These are phyloP conservation scores for Sesamia inferens DNA, from an alignment of 2,888 invertebrate genomes.

Conservation along the genomic window DNA sequence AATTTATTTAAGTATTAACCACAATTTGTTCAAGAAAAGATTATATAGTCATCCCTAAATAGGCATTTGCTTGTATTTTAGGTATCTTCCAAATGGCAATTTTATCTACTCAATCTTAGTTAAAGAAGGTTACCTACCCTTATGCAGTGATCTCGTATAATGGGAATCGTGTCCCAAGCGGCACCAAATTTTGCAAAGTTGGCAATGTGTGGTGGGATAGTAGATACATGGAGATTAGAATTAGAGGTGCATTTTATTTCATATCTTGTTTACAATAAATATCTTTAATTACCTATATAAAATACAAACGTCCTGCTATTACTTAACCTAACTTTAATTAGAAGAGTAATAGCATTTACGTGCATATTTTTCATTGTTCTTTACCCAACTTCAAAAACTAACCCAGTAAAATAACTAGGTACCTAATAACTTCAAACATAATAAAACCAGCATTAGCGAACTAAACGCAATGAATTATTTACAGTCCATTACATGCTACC, in stretches of 20 bases:
- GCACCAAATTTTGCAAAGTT: background rate
- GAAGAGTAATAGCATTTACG: background rate
- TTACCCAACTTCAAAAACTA: background rate
- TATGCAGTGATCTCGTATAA: background rate
- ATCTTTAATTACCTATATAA: no score
- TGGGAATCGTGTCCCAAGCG: background rate
- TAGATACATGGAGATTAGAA: background rate
- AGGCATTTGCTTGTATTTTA: no score
- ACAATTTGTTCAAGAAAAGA: no score
- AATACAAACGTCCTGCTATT: background rate
- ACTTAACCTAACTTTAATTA: background rate
- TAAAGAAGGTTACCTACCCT: no score
- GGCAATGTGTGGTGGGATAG: background rate
- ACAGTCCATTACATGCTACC: conserved; percentile 83
- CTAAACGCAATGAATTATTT: conserved; percentile 78
- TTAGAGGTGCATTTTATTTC: background rate
- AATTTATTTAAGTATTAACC: no score
- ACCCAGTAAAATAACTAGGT: conserved; percentile 3
- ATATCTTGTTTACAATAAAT: background rate
- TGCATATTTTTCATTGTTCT: conserved; percentile 1
- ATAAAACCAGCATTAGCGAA: conserved; percentile 66
- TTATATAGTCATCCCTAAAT: no score
- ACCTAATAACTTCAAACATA: conserved; percentile 11
- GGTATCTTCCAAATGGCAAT: no score
- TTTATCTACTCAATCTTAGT: no score